These are phyloP conservation scores for Liasis olivaceus DNA, from an alignment of 2,797 vertebrate species.

Conservation along the genomic window DNA sequence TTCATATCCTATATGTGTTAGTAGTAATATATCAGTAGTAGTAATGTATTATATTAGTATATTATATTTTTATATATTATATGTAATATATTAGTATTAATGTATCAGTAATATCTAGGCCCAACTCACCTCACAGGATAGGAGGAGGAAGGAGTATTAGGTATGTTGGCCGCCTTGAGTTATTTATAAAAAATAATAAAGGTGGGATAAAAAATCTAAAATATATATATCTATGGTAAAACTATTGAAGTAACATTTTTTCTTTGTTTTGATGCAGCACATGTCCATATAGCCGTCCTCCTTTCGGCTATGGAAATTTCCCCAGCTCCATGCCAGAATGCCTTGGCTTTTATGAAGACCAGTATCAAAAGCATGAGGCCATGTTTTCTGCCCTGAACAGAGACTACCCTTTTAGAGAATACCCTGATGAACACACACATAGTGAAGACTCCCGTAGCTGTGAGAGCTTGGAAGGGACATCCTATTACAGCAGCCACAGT, in stretches of 20 bases:
- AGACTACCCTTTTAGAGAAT: slow-evolving; percentile 65
- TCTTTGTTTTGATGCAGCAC: slow-evolving; percentile 68
- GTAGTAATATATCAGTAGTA: background rate
- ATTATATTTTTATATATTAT: too few species aligned
- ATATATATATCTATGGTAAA: background rate
- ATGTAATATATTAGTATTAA: too few species aligned
- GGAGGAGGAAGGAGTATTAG: too few species aligned
- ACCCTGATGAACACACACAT: slow-evolving; percentile 45
- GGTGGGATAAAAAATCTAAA: too few species aligned
- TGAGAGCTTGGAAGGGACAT: slow-evolving; percentile 49
- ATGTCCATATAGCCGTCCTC: slow-evolving; percentile 70
- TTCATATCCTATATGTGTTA: background rate
- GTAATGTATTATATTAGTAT: too few species aligned
- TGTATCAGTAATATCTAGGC: too few species aligned
- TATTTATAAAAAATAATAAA: too few species aligned
- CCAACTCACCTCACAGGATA: too few species aligned
- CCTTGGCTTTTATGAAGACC: slow-evolving; percentile 68
- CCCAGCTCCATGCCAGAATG: slow-evolving; percentile 68
- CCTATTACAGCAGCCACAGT: slow-evolving; percentile 59
- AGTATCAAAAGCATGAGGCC: slow-evolving; percentile 68
- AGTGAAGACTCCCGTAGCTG: slow-evolving; percentile 50
- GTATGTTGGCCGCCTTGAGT: too few species aligned
- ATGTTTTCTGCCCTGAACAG: slow-evolving; percentile 65
- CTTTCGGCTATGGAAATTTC: slow-evolving; percentile 69
- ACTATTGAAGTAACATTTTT: slow-evolving; percentile 29